Conservation (phyloP, 2,797 vertebrate species). For the Tympanoctomys barrerae region DNA sequence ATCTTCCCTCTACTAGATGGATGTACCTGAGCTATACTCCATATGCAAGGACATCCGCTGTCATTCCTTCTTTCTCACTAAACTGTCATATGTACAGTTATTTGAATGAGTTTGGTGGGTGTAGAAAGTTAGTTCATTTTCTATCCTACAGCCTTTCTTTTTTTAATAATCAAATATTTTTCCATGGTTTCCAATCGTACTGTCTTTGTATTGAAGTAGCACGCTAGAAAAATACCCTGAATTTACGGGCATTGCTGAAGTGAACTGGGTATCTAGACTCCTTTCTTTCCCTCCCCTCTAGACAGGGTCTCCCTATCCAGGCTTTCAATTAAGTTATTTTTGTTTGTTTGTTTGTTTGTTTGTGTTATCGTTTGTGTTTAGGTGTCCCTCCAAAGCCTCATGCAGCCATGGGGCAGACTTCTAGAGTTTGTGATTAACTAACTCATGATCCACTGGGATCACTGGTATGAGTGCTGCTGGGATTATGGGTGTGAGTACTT, state of each 20-base stretch:
- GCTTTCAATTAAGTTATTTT: background rate
- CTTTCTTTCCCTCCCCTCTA: too few relatives aligned
- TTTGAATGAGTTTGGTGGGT: background rate
- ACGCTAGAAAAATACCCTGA: background rate
- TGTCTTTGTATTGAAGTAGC: background rate
- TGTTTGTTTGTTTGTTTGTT: background rate
- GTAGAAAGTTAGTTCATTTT: constrained; percentile 25
- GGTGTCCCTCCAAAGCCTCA: too few relatives aligned
- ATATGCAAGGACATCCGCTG: background rate
- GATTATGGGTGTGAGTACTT: too few relatives aligned
- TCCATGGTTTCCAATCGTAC: background rate
- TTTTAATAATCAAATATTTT: background rate
- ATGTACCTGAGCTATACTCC: background rate
- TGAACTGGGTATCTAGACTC: background rate
- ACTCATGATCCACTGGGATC: too few relatives aligned
- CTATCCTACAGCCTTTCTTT: background rate
- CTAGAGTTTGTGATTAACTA: too few relatives aligned
- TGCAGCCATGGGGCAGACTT: too few relatives aligned
- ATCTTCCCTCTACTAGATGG: background rate
- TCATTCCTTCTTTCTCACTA: background rate
- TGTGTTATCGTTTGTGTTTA: too few relatives aligned
- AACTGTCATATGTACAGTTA: background rate
- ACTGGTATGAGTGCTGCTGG: too few relatives aligned
- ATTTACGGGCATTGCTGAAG: background rate
- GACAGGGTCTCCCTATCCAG: too few relatives aligned